Percentiles rank a stretch among this genome's conserved stretches.
Evolutionary conservation across 2,113 vertebrate species (phyloP).

Genomic region (Charina bottae): DNA sequence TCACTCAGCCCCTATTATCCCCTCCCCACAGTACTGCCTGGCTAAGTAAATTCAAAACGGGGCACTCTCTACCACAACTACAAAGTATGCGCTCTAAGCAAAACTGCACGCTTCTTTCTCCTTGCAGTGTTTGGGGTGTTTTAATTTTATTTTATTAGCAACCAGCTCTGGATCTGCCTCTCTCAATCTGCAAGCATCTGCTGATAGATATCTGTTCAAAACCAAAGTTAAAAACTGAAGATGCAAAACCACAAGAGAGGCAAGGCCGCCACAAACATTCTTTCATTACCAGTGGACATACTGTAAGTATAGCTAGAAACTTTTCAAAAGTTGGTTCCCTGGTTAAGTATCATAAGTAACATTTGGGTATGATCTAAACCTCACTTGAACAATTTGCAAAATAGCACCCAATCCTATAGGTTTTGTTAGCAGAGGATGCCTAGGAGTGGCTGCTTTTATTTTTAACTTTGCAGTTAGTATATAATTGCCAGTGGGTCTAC

Average conservation of each 20-base stretch:
- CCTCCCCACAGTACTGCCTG: too few species aligned
- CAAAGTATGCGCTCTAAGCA: neutral
- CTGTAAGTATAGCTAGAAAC: neutral
- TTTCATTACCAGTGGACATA: neutral
- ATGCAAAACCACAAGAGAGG: neutral
- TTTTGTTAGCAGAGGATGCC: neutral
- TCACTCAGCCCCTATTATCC: neutral
- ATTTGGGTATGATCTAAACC: neutral
- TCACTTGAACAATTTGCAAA: neutral
- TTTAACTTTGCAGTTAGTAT: neutral
- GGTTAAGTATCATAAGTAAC: neutral
- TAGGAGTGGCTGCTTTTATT: neutral
- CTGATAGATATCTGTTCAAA: neutral
- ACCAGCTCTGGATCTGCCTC: neutral
- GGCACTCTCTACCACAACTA: neutral
- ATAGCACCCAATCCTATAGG: neutral
- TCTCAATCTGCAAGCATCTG: neutral
- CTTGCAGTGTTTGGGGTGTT: neutral
- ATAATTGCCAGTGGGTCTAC: neutral
- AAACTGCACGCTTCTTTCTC: neutral
- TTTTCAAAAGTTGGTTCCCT: neutral
- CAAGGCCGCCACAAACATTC: too few species aligned
- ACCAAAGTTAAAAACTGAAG: neutral
- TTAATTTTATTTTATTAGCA: neutral
- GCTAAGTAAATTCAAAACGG: neutral